Percentiles rank a stretch among this genome's conserved stretches.
These are phyloP conservation scores for Dolichotis patagonum DNA, from an alignment of 2,113 vertebrate genomes.

Conservation along the genomic window DNA sequence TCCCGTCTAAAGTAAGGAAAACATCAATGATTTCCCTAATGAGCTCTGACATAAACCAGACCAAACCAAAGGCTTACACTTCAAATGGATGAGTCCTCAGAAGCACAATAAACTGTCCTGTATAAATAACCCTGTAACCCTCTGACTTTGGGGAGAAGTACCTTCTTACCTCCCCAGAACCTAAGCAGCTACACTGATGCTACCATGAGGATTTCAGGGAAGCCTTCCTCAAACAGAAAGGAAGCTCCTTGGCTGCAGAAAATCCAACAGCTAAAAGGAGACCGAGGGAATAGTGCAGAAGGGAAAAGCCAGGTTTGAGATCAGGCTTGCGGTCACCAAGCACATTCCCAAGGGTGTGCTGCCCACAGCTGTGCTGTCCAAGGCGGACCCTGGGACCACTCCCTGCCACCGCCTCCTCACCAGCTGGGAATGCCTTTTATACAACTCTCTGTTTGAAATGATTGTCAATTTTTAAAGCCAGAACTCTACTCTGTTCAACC, in stretches of 20 bases:
- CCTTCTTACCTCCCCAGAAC: neutral
- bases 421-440: neutral
- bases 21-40: neutral
- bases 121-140: neutral
- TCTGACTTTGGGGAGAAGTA: neutral
- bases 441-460: neutral
- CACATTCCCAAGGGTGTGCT: too few relatives aligned
- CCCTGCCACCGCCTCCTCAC: neutral
- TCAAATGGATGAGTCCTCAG: neutral
- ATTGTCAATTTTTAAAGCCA: neutral
- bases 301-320: neutral
- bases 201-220: neutral
- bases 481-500: neutral
- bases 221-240: neutral
- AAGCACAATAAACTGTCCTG: neutral
- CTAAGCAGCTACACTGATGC: too few relatives aligned
- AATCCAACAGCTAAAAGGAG: neutral
- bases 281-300: neutral
- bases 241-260: neutral
- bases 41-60: neutral
- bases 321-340: neutral
- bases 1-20: neutral
- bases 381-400: rapidly evolving
- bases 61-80: neutral
- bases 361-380: neutral